A percentile compares a stretch with the other conserved stretches of the same genome.
Conservation (phyloP, 1,140 invertebrate species). For the Galleria mellonella region DNA sequence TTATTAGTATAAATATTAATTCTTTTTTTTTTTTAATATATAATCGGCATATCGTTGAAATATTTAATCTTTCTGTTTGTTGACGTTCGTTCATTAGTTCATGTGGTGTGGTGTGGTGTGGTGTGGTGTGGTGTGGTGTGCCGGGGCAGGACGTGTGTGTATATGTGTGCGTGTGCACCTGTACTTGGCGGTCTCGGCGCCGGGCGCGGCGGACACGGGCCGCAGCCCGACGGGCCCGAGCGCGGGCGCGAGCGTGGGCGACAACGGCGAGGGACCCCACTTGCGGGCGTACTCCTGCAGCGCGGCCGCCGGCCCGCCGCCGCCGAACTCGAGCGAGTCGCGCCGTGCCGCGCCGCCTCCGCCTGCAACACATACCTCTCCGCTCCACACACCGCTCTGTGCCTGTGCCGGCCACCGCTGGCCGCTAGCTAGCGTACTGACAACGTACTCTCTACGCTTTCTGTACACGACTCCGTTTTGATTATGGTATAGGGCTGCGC, state of each 20-base stretch:
- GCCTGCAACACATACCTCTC: slow-evolving; percentile 54
- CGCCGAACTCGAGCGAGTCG: slow-evolving; percentile 68
- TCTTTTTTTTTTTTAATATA: too few relatives aligned
- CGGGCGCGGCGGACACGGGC: slow-evolving; percentile 89
- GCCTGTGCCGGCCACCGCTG: slow-evolving; percentile 6
- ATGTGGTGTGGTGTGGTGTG: too few relatives aligned
- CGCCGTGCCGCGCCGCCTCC: slow-evolving; percentile 45
- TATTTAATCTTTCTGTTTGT: neutral
- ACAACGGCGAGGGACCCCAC: slow-evolving; percentile 68
- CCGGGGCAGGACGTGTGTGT: too few relatives aligned
- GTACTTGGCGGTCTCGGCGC: slow-evolving; percentile 91
- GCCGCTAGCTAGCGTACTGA: neutral
- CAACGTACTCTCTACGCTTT: slow-evolving; percentile 7
- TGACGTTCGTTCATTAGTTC: neutral
- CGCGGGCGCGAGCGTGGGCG: slow-evolving; percentile 60
- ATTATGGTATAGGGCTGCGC: too few relatives aligned
- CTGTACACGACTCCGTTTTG: slow-evolving; percentile 10
- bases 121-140: neutral
- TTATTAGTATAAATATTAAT: too few relatives aligned
- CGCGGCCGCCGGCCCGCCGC: slow-evolving; percentile 43
- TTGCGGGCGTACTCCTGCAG: slow-evolving; percentile 71
- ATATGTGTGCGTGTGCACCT: slow-evolving; percentile 35
- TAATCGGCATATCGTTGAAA: too few relatives aligned
- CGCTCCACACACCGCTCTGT: slow-evolving; percentile 28
- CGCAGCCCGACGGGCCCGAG: slow-evolving; percentile 66